A percentile compares a stretch with the other conserved stretches of the same genome.
Conservation (phyloP, 2,113 vertebrate species). For the Chaetodon trifascialis region DNA sequence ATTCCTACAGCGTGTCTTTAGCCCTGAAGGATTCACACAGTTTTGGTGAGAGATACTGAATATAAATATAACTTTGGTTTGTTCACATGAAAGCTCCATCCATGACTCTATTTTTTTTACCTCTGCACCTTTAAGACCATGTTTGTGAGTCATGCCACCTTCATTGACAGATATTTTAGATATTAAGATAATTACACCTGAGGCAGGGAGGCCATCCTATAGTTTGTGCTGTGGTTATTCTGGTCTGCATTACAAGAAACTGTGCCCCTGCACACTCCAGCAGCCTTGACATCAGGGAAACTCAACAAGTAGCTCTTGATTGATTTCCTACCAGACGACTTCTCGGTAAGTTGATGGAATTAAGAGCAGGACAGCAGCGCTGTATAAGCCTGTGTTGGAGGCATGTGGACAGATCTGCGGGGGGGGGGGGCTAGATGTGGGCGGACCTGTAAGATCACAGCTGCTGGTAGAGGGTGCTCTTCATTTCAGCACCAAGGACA, state of each 20-base stretch:
- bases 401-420: neutral
- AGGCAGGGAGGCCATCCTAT: no score
- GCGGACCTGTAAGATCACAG: constrained; percentile 18
- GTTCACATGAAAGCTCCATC: no score
- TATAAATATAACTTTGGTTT: no score
- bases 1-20: no score
- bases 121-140: no score
- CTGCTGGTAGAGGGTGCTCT: neutral
- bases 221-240: neutral
- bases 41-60: no score
- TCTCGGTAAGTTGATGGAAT: constrained; percentile 40
- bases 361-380: constrained; percentile 1
- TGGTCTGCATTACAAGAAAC: neutral
- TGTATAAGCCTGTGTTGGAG: neutral
- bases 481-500: constrained; percentile 68
- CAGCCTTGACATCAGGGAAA: neutral
- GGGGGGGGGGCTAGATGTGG: constrained; percentile 20
- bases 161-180: no score
- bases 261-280: neutral
- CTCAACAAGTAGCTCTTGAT: neutral
- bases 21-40: no score
- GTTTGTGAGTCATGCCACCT: no score
- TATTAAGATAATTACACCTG: no score
- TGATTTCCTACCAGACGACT: neutral
- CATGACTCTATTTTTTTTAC: no score